Evolutionary conservation across 2,888 invertebrate genomes (phyloP).

Genomic region (Blera fallax): DNA sequence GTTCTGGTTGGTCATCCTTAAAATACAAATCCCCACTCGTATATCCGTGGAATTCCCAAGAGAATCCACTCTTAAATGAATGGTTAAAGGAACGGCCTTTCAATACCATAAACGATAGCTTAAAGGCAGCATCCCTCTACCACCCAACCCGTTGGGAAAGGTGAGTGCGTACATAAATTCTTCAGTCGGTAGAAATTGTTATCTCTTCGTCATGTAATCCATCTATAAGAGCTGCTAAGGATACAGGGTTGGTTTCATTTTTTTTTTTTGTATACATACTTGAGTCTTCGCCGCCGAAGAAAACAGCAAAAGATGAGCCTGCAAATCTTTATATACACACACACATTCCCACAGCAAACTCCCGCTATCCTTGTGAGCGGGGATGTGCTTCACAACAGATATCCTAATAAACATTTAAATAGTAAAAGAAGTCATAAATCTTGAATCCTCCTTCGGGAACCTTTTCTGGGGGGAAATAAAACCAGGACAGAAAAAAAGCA

Average conservation of each 20-base stretch:
- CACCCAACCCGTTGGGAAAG: constrained; percentile 27
- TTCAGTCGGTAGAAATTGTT: constrained; percentile 46
- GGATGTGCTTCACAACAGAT: constrained; percentile 49
- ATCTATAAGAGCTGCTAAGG: constrained; percentile 41
- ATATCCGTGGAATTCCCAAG: constrained; percentile 31
- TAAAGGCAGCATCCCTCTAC: constrained; percentile 7
- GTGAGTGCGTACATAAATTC: constrained; percentile 67
- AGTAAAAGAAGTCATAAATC: constrained; percentile 72
- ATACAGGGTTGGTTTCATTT: constrained; percentile 4
- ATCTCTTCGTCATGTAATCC: constrained; percentile 64
- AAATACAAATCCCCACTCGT: constrained; percentile 6
- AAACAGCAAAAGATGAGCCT: constrained; percentile 39
- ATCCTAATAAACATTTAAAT: constrained; percentile 72
- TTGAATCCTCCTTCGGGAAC: constrained; percentile 66
- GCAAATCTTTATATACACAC: constrained; percentile 20
- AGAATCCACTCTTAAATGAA: constrained; percentile 16
- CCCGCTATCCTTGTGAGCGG: constrained; percentile 7
- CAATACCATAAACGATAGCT: constrained; percentile 51
- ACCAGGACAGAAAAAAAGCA: constrained; percentile 16
- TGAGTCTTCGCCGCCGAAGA: background rate
- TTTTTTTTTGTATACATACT: constrained; percentile 16
- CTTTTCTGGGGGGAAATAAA: constrained; percentile 60
- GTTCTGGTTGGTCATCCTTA: constrained; percentile 36
- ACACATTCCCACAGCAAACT: background rate
- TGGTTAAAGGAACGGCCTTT: constrained; percentile 37